phyloP scores from a whole-genome alignment of 2,113 vertebrate species.

The Carettochelys insculpta region DNA sequence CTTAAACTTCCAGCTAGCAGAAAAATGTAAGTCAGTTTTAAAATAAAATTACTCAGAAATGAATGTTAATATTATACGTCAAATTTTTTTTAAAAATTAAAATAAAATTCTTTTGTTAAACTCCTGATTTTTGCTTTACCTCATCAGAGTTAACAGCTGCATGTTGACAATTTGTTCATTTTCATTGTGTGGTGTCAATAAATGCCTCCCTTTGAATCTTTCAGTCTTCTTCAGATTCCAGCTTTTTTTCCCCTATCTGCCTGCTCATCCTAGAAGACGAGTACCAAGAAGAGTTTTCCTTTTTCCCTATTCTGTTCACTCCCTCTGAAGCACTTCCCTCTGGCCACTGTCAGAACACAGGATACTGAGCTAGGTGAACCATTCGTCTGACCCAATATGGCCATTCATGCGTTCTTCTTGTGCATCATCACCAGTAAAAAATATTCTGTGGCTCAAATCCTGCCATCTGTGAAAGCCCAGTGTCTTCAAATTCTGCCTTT shows the following conservation, averaged over 20 bases:
- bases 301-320: neutral
- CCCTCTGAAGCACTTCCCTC: neutral
- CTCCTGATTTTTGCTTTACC: neutral
- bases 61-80: neutral
- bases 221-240: neutral
- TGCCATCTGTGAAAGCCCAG: neutral
- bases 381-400: neutral
- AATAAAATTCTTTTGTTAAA: neutral
- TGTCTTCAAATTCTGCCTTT: neutral
- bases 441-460: neutral
- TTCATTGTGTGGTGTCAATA: neutral
- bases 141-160: neutral
- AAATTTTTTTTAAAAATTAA: neutral
- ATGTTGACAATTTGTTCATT: neutral
- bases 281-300: neutral
- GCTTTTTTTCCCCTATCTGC: neutral
- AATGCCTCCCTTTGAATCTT: neutral
- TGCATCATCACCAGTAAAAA: neutral
- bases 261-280: neutral
- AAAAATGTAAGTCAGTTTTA: constrained; percentile 43
- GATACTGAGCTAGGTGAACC: neutral
- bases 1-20: constrained; percentile 18
- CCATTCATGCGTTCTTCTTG: neutral
- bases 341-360: neutral
- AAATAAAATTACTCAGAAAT: constrained; percentile 37